Evolutionary conservation across 1,140 invertebrate species (phyloP).

Genomic region (Calycopis cecrops): DNA sequence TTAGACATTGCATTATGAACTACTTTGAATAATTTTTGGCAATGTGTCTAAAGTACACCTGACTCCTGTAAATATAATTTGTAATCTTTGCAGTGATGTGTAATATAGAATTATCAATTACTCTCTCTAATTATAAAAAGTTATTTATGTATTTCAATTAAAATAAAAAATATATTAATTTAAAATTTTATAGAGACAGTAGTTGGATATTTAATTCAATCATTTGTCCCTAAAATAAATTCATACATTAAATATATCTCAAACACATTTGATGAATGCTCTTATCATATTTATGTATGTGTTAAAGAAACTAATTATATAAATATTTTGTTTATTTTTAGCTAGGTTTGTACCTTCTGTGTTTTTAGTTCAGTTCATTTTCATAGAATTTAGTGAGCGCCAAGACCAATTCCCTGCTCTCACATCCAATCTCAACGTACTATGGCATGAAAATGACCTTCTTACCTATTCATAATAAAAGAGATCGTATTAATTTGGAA

Average conservation of each 20-base stretch:
- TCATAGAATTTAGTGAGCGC: too few species aligned
- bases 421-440: too few species aligned
- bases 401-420: too few species aligned
- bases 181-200: too few species aligned
- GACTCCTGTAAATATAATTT: constrained; percentile 12
- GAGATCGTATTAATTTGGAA: too few species aligned
- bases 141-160: too few species aligned
- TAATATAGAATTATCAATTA: constrained; percentile 1
- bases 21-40: background rate
- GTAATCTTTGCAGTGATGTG: background rate
- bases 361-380: too few species aligned
- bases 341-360: background rate
- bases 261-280: background rate
- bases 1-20: background rate
- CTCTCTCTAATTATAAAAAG: too few species aligned
- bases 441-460: too few species aligned
- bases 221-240: background rate
- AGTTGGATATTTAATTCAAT: constrained; percentile 8
- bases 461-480: too few species aligned
- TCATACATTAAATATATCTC: background rate
- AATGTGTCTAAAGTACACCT: constrained; percentile 8
- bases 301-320: background rate
- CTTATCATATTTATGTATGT: background rate
- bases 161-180: too few species aligned
- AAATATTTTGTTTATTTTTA: background rate